Percentiles rank a stretch among this genome's conserved stretches.
phyloP scores from a whole-genome alignment of 2,888 invertebrate genomes.

The Dryomyza anilis region DNA sequence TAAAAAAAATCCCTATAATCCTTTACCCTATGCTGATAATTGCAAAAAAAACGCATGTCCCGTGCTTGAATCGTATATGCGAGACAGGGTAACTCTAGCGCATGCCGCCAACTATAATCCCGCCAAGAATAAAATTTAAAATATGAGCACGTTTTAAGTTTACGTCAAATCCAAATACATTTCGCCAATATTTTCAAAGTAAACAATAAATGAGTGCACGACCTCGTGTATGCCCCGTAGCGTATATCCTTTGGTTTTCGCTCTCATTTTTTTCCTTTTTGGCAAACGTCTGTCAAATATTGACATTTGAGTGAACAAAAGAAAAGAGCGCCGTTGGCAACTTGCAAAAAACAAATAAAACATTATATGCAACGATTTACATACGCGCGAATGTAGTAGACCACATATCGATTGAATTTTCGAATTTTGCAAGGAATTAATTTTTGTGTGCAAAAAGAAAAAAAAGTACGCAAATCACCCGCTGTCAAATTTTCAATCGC shows the following conservation, averaged over 20 bases:
- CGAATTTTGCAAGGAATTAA: not conserved
- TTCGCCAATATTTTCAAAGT: no score
- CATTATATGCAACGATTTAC: not conserved
- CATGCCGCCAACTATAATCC: no score
- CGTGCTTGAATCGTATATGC: no score
- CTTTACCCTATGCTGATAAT: no score
- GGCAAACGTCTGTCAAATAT: not conserved
- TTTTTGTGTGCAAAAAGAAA: not conserved
- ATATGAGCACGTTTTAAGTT: not conserved
- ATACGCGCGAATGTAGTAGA: not conserved
- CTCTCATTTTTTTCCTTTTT: not conserved
- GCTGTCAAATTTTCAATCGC: constrained; percentile 3
- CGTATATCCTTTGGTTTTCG: not conserved
- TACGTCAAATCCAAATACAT: not conserved
- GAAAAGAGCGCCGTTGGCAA: not conserved
- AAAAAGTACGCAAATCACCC: constrained; percentile 12
- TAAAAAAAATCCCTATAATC: no score
- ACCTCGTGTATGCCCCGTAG: no score
- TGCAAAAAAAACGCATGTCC: no score
- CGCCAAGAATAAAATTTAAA: no score
- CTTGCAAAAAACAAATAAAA: not conserved
- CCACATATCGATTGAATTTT: not conserved
- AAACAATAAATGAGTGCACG: no score
- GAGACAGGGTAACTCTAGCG: no score
- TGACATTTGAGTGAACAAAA: constrained; percentile 2